Conservation (phyloP, 2,888 invertebrate genomes). For the Gasteruption jaculator region DNA sequence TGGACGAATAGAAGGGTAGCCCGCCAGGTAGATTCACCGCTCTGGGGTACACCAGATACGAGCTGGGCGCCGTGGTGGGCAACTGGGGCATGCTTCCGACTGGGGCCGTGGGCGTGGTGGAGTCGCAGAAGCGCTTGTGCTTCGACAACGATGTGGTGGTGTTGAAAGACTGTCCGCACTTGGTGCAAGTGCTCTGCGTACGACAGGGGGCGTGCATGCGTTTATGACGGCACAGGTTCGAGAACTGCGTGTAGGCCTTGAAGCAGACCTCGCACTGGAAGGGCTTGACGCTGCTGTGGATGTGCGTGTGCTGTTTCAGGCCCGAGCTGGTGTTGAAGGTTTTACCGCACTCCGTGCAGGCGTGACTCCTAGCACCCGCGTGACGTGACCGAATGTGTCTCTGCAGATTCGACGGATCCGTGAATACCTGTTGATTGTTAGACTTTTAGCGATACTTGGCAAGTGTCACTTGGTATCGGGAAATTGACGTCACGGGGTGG, state of each 20-base stretch:
- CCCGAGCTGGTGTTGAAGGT: slow-evolving; percentile 97
- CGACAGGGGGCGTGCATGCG: slow-evolving; percentile 97
- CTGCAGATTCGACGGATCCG: slow-evolving; percentile 94
- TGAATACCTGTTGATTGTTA: slow-evolving; percentile 76
- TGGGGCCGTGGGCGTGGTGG: slow-evolving; percentile 57
- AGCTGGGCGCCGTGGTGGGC: slow-evolving; percentile 43
- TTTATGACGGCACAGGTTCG: slow-evolving; percentile 98
- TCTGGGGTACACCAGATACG: slow-evolving; percentile 68
- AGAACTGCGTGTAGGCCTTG: slow-evolving; percentile 99
- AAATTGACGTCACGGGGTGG: slow-evolving; percentile 17
- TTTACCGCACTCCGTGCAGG: slow-evolving; percentile 97
- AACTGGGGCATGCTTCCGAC: slow-evolving; percentile 42
- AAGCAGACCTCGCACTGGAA: slow-evolving; percentile 96
- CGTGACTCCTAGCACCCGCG: slow-evolving; percentile 93
- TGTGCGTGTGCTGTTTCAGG: slow-evolving; percentile 98
- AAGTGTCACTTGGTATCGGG: slow-evolving; percentile 26
- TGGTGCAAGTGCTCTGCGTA: slow-evolving; percentile 87
- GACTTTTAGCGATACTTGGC: slow-evolving; percentile 46
- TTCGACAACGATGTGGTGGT: slow-evolving; percentile 90
- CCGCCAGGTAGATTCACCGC: slow-evolving; percentile 53
- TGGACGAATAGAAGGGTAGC: slow-evolving; percentile 62
- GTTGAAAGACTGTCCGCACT: slow-evolving; percentile 90
- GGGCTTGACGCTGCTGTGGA: slow-evolving; percentile 96
- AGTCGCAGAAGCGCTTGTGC: slow-evolving; percentile 95
- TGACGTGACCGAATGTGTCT: slow-evolving; percentile 94